Conservation (phyloP, 2,888 invertebrate species). For the Tipula helvola region DNA sequence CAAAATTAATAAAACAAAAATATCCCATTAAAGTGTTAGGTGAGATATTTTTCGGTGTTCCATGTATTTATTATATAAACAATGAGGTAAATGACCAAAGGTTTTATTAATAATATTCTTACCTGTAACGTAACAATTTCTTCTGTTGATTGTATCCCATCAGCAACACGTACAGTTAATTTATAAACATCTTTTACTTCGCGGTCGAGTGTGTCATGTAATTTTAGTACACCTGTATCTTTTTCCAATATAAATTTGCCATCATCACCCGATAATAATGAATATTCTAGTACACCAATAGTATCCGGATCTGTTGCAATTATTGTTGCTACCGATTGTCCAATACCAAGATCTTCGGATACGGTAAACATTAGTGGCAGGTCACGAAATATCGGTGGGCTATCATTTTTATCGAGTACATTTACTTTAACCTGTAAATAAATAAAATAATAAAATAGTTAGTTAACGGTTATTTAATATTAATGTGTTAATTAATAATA, state of each 20-base stretch:
- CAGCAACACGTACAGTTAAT: conserved; percentile 70
- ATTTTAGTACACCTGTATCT: conserved; percentile 54
- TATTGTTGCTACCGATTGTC: conserved; percentile 63
- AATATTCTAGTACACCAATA: conserved; percentile 63
- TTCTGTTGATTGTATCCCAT: conserved; percentile 78
- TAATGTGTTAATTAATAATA: neutral
- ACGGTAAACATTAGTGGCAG: conserved; percentile 60
- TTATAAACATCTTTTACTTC: conserved; percentile 69
- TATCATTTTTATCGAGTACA: conserved; percentile 86
- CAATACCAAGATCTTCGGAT: conserved; percentile 75
- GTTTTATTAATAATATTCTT: conserved; percentile 25
- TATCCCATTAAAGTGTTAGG: neutral
- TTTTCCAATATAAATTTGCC: conserved; percentile 61
- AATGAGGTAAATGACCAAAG: neutral
- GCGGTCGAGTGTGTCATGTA: conserved; percentile 70
- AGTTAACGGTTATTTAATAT: neutral
- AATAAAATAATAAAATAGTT: conserved; percentile 14
- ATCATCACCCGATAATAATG: conserved; percentile 51
- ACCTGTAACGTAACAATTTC: conserved; percentile 68
- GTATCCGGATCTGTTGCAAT: conserved; percentile 77
- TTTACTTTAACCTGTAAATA: conserved; percentile 68
- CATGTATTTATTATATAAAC: neutral
- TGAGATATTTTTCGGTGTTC: neutral
- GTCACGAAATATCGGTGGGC: conserved; percentile 77
- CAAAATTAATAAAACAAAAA: neutral